phyloP scores from a whole-genome alignment of 2,797 vertebrate species.

The Cossypha polioptera region DNA sequence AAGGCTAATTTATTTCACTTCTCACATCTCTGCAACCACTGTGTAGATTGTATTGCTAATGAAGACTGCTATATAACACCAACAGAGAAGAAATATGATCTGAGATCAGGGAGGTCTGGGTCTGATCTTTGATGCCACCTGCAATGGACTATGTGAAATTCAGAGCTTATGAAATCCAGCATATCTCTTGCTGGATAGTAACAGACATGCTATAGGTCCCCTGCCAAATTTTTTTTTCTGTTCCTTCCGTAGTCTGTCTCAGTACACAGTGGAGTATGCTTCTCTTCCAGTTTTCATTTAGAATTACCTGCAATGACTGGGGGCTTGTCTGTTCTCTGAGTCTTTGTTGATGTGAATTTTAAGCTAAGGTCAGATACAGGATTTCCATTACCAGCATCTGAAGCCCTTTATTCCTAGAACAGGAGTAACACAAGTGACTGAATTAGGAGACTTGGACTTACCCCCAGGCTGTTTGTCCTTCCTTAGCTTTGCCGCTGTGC shows the following conservation, averaged over 20 bases:
- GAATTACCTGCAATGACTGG: not conserved
- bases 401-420: not conserved
- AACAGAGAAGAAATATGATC: not conserved
- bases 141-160: not conserved
- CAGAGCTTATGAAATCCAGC: not conserved
- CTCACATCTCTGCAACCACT: not conserved
- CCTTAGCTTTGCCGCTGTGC: not conserved
- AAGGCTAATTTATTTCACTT: slow-evolving; percentile 5
- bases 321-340: not conserved
- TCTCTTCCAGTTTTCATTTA: not conserved
- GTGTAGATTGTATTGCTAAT: not conserved
- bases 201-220: not conserved
- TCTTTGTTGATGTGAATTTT: not conserved
- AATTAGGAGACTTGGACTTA: not conserved
- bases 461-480: not conserved
- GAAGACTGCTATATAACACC: not conserved
- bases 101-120: not conserved
- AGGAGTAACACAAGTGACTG: not conserved
- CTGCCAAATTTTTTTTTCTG: not conserved
- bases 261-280: not conserved
- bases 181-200: not conserved
- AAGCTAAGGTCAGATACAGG: not conserved
- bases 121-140: not conserved
- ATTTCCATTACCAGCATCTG: not conserved
- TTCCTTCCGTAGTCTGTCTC: not conserved